Evolutionary conservation across 2,797 vertebrate species (phyloP), one percentile per base, ranked within the genome.

Genomic region (Centroberyx gerrardi): DNA sequence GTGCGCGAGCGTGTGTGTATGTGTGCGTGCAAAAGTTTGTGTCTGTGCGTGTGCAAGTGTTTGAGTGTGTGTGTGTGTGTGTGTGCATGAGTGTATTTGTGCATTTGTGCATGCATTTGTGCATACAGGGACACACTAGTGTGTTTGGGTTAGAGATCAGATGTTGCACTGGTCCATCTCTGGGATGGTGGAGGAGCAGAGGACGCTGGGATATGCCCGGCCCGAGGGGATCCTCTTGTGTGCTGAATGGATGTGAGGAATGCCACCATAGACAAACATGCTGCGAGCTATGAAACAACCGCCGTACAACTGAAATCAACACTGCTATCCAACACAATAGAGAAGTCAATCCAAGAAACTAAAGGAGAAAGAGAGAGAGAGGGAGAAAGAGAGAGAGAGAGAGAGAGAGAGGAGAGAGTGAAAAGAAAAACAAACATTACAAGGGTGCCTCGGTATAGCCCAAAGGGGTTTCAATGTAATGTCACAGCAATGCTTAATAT

Each of bases 391-490:
- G 33, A 69, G 62, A 68, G 52, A 46, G 27, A 46, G 18, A 65
- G 62, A 52, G 48, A 52, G 42, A 62, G 42, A 9, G 22, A 22
- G 22, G 44, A 72, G 61, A 44, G 76, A 76, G 51, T 72, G 83
- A 72, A 76, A 77, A 80, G 69, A 83, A 90, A 93, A 92, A 93
- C 78, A 93, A 93, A 93, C 86, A 92, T 84, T 87, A 83, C 81
- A 80, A 80, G 82, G 69, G 87, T 84, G 81, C 86, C 85, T 88
- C 64, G 64, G 40, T 70, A 22, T 89, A 83, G 90, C 93, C 92
- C 85, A 90, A 82, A 93, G 94, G 92, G 84, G 90, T 94, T 95
- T 95, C 93, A 92, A 88, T 92, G 86, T 91, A 92, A 90, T 92
- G 87, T 88, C 90, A 92, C 85, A 89, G 85, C 60, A 86, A 79